phyloP scores from a whole-genome alignment of 23 tunicate genomes.

The Trididemnum clinides region DNA sequence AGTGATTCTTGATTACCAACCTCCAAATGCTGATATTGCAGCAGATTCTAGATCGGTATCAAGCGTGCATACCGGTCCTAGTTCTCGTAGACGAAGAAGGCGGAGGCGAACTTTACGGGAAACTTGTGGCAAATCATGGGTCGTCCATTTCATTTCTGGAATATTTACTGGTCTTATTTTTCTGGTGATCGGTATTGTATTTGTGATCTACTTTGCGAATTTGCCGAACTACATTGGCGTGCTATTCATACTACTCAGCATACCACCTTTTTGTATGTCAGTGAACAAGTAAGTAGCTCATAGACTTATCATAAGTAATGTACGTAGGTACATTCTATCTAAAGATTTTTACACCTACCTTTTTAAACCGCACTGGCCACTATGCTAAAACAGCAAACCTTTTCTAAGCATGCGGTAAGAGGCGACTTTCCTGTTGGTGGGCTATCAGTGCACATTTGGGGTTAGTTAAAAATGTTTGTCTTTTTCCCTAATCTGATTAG shows the following conservation, averaged over 20 bases:
- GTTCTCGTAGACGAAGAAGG: not conserved
- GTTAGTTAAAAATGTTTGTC: no score
- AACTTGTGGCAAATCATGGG: constrained; percentile 42
- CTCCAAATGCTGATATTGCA: not conserved
- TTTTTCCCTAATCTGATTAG: no score
- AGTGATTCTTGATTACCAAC: constrained; percentile 45
- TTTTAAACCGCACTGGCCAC: no score
- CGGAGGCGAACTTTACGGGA: not conserved
- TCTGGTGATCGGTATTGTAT: constrained; percentile 70
- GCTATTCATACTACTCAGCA: constrained; percentile 60
- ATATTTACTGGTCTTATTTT: constrained; percentile 66
- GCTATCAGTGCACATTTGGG: no score
- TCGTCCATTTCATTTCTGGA: constrained; percentile 69
- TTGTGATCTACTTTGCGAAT: constrained; percentile 25
- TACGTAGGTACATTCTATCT: no score
- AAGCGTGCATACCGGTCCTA: not conserved
- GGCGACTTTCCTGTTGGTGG: no score
- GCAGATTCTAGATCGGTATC: not conserved
- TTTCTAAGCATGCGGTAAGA: no score
- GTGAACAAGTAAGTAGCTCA: constrained; percentile 9
- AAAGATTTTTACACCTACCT: no score
- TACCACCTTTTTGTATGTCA: constrained; percentile 45
- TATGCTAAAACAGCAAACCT: no score
- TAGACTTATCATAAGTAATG: no score
- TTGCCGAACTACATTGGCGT: constrained; percentile 80